Evolutionary conservation across 2,797 vertebrate genomes (phyloP), one percentile per base, ranked within the genome.

Genomic region (Enteromius mattozi): DNA sequence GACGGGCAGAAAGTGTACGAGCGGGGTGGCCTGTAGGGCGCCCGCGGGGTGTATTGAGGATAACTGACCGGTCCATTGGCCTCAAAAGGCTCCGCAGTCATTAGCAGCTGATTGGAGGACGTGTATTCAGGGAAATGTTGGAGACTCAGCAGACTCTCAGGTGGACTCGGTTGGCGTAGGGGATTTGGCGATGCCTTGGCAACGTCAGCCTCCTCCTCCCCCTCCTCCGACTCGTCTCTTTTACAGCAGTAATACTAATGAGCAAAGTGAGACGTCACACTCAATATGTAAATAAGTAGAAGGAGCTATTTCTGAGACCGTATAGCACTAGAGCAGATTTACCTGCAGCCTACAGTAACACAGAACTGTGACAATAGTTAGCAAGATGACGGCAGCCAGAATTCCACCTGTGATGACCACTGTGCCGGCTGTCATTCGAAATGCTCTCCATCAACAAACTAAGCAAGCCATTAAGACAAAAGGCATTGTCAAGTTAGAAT

Each of bases 381-480:
- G 94, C 80, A 99, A 94, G 90, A 99, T 99, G 90, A 99, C 96
- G 87, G 97, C 95, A 61, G 98, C 98, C 95, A 99, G 96, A 95
- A 99, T 97, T 95, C 98, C 98, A 90, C 98, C 98, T 93, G 97
- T 98, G 96, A 99, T 99, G 93, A 99, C 98, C 96, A 99, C 98
- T 2, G 98, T 99, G 92, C 98, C 98, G 94, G 98, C 98, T 98
- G 98, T 98, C 98, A 99, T 99, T 95, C 97, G 97, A 96, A 96
- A 96, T 93, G 90, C 92, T 97, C 97, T 96, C 97, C 97, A 98
- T 98, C 94, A 97, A 97, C 97, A 95, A 89, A 95, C 98, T 98
- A 94, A 42, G 91, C 91, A 86, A 88, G 8, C 0, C 16, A 21
- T 0, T 68, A 82, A 14, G 45, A 27, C 56, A 81, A 70, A 24